Evolutionary conservation across 2,888 invertebrate species (phyloP), one percentile per base, ranked within the genome.

Genomic region (Cabera pusaria): DNA sequence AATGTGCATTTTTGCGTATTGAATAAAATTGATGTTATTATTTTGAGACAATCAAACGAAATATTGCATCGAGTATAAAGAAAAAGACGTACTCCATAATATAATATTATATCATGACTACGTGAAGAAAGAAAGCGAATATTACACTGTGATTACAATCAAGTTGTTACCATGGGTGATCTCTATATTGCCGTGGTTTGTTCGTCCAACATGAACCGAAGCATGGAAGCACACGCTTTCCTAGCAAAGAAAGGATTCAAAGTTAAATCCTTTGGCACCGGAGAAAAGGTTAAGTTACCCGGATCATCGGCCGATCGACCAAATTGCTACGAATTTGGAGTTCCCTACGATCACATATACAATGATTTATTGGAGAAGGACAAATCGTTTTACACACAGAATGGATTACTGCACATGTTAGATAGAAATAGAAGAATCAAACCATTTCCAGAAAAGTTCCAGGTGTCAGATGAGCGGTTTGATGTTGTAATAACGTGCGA

Each of bases 221-320:
- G 98, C 65, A 99, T 99, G 99, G 99, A 99, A 89, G 99, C 99
- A 6, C 99, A 99, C 88, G 96, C 96, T 40, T 98, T 98, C 81
- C 88, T 99, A 27, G 96, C 97, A 36, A 99, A 99, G 89, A 98
- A 98, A 69, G 99, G 99, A 6, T 99, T 97, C 73, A 94, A 94
- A 71, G 98, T 99, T 0, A 93, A 95, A 70, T 98, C 98, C 0
- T 98, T 94, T 85, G 97, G 97, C 6, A 97, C 97, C 14, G 97
- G 97, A 4, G 97, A 97, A 69, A 96, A 96, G 84, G 99, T 99
- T 0, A 99, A 99, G 79, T 89, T 99, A 38, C 99, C 99, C 3
- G 99, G 99, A 18, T 93, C 96, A 26, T 93, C 98, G 4, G 94
- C 95, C 2, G 98, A 98, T 76, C 93, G 93, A 64, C 99, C 99